These are phyloP conservation scores for Ophioderma brevispina DNA, from an alignment of 35 echinoderm and acorn worm genomes.

Conservation along the genomic window DNA sequence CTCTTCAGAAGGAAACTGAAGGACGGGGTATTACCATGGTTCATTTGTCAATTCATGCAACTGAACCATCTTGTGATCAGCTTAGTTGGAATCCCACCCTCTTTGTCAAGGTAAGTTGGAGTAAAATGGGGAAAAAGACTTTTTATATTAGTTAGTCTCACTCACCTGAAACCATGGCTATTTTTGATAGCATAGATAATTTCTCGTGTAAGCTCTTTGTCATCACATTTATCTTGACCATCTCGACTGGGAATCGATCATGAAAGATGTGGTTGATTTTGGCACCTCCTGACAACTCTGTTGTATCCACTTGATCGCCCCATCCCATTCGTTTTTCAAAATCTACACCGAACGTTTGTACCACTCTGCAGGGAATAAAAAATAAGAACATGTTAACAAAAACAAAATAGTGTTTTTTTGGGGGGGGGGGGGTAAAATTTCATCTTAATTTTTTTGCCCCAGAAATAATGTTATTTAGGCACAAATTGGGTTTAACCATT, in stretches of 20 bases:
- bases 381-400: neutral
- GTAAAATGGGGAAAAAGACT: too few species aligned
- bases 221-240: slow-evolving; percentile 96
- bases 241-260: slow-evolving; percentile 90
- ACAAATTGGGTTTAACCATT: too few species aligned
- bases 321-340: slow-evolving; percentile 94
- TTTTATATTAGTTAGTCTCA: neutral
- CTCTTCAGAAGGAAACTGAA: too few species aligned
- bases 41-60: too few species aligned
- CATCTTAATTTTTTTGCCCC: too few species aligned
- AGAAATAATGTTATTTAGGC: too few species aligned
- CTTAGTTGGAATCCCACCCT: too few species aligned
- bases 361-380: slow-evolving; percentile 69
- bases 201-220: slow-evolving; percentile 86
- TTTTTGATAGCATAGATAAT: slow-evolving; percentile 98
- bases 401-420: too few species aligned
- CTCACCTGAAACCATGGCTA: slow-evolving; percentile 94
- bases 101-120: too few species aligned
- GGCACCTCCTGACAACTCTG: slow-evolving; percentile 88
- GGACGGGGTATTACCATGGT: too few species aligned
- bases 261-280: slow-evolving; percentile 97
- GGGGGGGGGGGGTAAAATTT: neutral
- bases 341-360: slow-evolving; percentile 84
- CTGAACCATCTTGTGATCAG: too few species aligned
- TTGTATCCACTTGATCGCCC: slow-evolving; percentile 87